Percentiles rank a stretch among this genome's conserved stretches.
Evolutionary conservation across 1,140 invertebrate species (phyloP).

Genomic region (Tigriopus japonicus): DNA sequence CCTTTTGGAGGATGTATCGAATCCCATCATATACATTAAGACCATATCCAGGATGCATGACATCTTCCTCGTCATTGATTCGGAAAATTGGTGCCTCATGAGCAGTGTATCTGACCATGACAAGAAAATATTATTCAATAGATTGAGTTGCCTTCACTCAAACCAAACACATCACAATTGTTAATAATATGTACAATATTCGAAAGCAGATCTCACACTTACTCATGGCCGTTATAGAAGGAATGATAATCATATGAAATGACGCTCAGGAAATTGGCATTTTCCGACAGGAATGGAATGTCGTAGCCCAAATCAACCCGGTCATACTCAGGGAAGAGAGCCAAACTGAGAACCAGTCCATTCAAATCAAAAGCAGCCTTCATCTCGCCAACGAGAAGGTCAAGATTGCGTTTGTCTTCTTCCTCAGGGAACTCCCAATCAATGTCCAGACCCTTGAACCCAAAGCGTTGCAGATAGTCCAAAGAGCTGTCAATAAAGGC

Average conservation of each 20-base stretch:
- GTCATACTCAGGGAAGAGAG: not conserved
- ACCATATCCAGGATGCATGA: not conserved
- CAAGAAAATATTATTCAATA: too few species aligned
- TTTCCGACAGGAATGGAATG: not conserved
- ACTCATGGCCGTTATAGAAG: too few species aligned
- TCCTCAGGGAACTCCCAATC: not conserved
- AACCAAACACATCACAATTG: too few species aligned
- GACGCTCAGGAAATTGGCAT: not conserved
- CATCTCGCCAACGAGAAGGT: not conserved
- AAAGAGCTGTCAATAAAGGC: not conserved
- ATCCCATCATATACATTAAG: slow-evolving; percentile 47
- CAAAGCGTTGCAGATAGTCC: not conserved
- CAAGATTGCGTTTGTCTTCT: too few species aligned
- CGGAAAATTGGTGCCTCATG: not conserved
- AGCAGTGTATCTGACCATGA: not conserved
- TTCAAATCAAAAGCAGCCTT: not conserved
- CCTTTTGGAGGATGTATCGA: slow-evolving; percentile 41
- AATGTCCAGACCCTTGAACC: not conserved
- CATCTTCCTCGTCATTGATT: not conserved
- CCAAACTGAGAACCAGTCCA: not conserved
- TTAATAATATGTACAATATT: too few species aligned
- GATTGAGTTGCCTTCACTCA: too few species aligned
- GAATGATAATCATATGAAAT: not conserved
- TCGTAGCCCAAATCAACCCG: not conserved
- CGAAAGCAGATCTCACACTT: too few species aligned